These are phyloP conservation scores for Myopa tessellatipennis DNA, from an alignment of 2,888 invertebrate species.

Conservation along the genomic window DNA sequence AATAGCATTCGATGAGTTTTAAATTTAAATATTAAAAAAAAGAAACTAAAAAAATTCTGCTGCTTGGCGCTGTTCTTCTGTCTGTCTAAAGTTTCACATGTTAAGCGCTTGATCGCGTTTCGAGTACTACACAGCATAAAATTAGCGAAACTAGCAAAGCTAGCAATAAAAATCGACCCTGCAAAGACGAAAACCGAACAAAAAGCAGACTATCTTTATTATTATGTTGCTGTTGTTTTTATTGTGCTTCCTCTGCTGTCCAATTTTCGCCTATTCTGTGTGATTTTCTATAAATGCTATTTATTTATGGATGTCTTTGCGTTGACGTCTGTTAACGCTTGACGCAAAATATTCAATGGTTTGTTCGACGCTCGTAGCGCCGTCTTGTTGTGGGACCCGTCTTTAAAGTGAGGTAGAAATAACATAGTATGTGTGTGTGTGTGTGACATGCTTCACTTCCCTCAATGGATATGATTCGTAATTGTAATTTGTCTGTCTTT, in stretches of 20 bases:
- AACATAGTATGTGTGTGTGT: neutral
- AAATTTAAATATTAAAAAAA: conserved; percentile 5
- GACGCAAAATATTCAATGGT: neutral
- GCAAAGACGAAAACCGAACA: conserved; percentile 11
- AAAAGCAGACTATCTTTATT: neutral
- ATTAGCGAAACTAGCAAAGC: conserved; percentile 40
- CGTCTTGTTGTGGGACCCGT: too few relatives aligned
- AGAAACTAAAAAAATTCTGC: conserved; percentile 38
- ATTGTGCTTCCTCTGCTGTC: conserved; percentile 29
- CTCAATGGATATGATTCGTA: conserved; percentile 36
- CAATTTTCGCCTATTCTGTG: too few relatives aligned
- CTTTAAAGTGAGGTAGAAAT: too few relatives aligned
- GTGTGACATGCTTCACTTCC: conserved; percentile 49
- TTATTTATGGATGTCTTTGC: neutral
- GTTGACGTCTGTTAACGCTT: neutral
- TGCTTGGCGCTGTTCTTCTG: conserved; percentile 26
- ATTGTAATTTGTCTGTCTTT: neutral
- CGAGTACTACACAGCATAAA: conserved; percentile 58
- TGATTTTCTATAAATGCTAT: conserved; percentile 15
- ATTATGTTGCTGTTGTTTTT: conserved; percentile 11
- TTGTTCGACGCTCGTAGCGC: too few relatives aligned
- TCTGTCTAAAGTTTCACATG: conserved; percentile 56
- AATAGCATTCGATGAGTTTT: conserved; percentile 35
- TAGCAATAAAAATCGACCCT: conserved; percentile 9
- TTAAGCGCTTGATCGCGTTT: conserved; percentile 66